Base-by-base conservation (phyloP, 2,888 invertebrate species). In the Sussaba pulchella region DNA sequence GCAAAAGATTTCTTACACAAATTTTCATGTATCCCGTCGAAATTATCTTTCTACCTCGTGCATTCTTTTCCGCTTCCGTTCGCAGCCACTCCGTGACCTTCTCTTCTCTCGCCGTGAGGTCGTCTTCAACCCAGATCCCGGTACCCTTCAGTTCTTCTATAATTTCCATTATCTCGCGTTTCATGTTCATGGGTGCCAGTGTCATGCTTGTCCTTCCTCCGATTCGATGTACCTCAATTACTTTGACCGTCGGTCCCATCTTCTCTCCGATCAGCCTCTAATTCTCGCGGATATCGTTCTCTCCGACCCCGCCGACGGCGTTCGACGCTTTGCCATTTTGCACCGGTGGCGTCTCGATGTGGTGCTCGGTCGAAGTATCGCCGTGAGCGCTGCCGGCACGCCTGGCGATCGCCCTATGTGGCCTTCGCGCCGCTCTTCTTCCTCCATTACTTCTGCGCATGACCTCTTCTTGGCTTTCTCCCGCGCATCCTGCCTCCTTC, bases 51-150 rank as follows among this genome's bases (percentile, higher is more conserved):
- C 79, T 72, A 19, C 3, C 41, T 1, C 43, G 1, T 14, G 8
- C 36, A 9, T 43, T 45, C 39, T 19, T 39, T 2, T n/a, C 45
- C 4, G 73, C 72, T n/a, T 36, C 31, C 3, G 1, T 45, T 17
- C 17, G 36, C 14, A 82, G 3, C 75, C 82, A 72, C 17, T 45
- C 19, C 14, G n/a, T 17, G 0, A 82, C 54, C 9, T 72, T 31
- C 10, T 31, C 59, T 19, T 81, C 78, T 12, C 71, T 50, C 24
- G 10, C 39, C 17, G 71, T 74, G 4, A 57, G 19, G 17, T 74
- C 81, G 3, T 66, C 78, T 0, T 61, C 39, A 2, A 75, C 47
- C 73, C 41, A 59, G 2, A 67, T 59, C 10, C 10, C 47, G 0
- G 41, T 31, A 1, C 50, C 17, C 19, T 21, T 67, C 12, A 66